Evolutionary conservation across 2,888 invertebrate species (phyloP).

Genomic region (Labia minor): DNA sequence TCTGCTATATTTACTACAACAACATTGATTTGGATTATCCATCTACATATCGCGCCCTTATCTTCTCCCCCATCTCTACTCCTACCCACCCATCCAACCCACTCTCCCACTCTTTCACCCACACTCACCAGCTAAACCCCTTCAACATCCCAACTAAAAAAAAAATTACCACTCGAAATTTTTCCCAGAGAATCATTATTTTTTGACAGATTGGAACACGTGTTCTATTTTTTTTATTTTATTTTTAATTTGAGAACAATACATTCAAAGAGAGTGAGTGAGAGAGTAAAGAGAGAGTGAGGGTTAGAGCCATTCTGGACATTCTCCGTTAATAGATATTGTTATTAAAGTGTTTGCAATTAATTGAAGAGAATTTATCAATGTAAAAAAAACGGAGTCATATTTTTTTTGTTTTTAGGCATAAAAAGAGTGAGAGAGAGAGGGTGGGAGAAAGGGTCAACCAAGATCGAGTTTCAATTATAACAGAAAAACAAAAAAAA

Average conservation of each 20-base stretch:
- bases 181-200: background rate
- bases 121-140: background rate
- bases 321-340: background rate
- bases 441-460: background rate
- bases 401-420: background rate
- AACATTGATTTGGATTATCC: too few relatives aligned
- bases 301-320: too few relatives aligned
- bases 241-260: slow-evolving; percentile 13
- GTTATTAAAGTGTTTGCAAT: slow-evolving; percentile 13
- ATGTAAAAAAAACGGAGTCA: slow-evolving; percentile 5
- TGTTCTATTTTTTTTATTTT: slow-evolving; percentile 2
- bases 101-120: background rate
- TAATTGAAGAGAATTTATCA: slow-evolving; percentile 13
- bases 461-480: slow-evolving; percentile 13
- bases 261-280: background rate
- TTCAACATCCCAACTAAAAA: too few relatives aligned
- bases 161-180: too few relatives aligned
- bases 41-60: too few relatives aligned
- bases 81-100: background rate
- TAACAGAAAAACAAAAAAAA: too few relatives aligned
- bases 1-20: too few relatives aligned
- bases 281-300: too few relatives aligned
- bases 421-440: background rate
- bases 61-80: background rate
- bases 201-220: slow-evolving; percentile 13